A percentile compares a stretch with the other conserved stretches of the same genome.
These are phyloP conservation scores for Myripristis jacobus DNA, from an alignment of 2,797 vertebrate genomes.

Conservation along the genomic window DNA sequence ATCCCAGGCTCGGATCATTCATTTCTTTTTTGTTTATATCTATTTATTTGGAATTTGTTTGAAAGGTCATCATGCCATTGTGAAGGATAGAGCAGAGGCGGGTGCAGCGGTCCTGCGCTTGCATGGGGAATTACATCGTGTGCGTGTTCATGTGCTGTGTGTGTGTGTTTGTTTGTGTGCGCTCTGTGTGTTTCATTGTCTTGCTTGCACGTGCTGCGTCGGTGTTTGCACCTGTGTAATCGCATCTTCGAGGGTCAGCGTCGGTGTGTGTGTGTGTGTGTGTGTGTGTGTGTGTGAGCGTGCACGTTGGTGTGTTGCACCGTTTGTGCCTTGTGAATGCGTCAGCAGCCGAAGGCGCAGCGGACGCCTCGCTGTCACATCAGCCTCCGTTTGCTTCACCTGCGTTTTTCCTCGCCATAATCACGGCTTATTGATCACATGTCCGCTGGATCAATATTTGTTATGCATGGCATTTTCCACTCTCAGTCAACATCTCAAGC, in stretches of 20 bases:
- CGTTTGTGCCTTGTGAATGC: slow-evolving; percentile 4
- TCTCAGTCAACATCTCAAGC: slow-evolving; percentile 58
- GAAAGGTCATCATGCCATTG: slow-evolving; percentile 70
- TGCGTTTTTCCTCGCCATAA: slow-evolving; percentile 59
- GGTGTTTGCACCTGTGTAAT: slow-evolving; percentile 42
- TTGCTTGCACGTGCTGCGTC: slow-evolving; percentile 61
- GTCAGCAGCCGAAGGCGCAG: slow-evolving; percentile 40
- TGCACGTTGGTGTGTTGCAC: neutral
- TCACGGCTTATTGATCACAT: slow-evolving; percentile 65
- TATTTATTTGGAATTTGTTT: slow-evolving; percentile 53
- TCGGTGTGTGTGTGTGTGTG: neutral
- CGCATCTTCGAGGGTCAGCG: slow-evolving; percentile 42
- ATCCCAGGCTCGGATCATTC: slow-evolving; percentile 66
- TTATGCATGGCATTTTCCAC: slow-evolving; percentile 65
- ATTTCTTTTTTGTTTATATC: slow-evolving; percentile 43
- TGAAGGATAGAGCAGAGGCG: slow-evolving; percentile 61
- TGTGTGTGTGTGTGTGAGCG: neutral
- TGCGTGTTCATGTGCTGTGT: slow-evolving; percentile 14
- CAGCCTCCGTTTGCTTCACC: slow-evolving; percentile 45
- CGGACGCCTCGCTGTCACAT: slow-evolving; percentile 12
- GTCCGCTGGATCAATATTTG: slow-evolving; percentile 71
- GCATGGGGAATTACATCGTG: slow-evolving; percentile 46
- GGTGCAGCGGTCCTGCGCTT: slow-evolving; percentile 44
- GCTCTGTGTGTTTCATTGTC: slow-evolving; percentile 38
- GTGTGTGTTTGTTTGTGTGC: slow-evolving; percentile 3